Evolutionary conservation across 2,113 vertebrate genomes (phyloP).

Genomic region (Hippocampus barbouri): DNA sequence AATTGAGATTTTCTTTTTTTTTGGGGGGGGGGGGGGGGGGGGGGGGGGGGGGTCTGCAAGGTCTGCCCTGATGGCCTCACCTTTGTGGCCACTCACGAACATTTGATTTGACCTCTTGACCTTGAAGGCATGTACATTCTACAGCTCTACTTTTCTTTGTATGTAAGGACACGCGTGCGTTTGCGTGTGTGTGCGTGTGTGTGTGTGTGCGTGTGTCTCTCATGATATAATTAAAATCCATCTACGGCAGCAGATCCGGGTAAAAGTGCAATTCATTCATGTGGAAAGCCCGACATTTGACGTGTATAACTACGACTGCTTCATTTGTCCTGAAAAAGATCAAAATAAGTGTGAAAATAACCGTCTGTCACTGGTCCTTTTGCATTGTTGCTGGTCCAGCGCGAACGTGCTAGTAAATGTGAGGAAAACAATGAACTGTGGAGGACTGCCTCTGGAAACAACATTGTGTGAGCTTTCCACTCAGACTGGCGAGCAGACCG

Average conservation of each 20-base stretch:
- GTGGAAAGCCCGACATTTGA: conserved; percentile 25
- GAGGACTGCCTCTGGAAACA: conserved; percentile 53
- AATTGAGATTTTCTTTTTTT: conserved; percentile 8
- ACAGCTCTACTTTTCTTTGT: conserved; percentile 63
- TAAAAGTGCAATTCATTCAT: conserved; percentile 12
- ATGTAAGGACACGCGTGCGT: conserved; percentile 60
- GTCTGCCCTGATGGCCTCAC: conserved; percentile 21
- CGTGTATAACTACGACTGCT: conserved; percentile 39
- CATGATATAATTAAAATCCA: conserved; percentile 69
- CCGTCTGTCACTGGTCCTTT: conserved; percentile 42
- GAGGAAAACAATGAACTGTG: conserved; percentile 55
- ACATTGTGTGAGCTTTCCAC: neutral
- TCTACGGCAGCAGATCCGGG: conserved; percentile 48
- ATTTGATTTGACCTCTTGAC: conserved; percentile 38
- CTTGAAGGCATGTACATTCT: conserved; percentile 65
- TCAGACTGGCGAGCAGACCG: conserved; percentile 7
- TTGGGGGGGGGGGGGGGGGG: neutral
- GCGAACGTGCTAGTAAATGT: conserved; percentile 44
- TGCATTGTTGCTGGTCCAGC: conserved; percentile 37
- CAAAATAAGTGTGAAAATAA: conserved; percentile 37
- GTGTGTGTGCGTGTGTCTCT: conserved; percentile 46
- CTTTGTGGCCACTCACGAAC: conserved; percentile 32
- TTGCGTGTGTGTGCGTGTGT: no score
- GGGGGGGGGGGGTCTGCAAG: conserved; percentile 4
- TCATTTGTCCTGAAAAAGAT: conserved; percentile 42